A percentile compares a stretch with the other conserved stretches of the same genome.
Conservation (phyloP, 2,797 vertebrate species). For the Hephaestus fuliginosus region DNA sequence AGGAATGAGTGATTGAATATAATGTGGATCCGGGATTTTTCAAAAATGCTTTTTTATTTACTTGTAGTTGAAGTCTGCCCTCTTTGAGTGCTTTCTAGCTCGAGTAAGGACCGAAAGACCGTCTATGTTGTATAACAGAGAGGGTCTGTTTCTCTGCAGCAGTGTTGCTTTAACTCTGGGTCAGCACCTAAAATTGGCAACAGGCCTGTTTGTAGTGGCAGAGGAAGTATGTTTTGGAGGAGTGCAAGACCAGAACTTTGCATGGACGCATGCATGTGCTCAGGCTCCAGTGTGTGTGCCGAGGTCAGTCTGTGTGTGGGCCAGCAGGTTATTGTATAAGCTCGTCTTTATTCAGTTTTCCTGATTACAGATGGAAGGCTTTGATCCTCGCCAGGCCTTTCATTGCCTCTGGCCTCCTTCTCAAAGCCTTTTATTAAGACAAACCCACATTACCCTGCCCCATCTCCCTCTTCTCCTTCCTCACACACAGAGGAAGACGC, state of each 20-base stretch:
- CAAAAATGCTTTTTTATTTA: background rate
- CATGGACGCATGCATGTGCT: slow-evolving; percentile 11
- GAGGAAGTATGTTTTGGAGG: slow-evolving; percentile 18
- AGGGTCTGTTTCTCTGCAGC: slow-evolving; percentile 52
- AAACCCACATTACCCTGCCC: slow-evolving; percentile 25
- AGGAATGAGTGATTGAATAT: background rate
- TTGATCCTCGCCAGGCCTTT: slow-evolving; percentile 72
- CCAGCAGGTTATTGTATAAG: slow-evolving; percentile 60
- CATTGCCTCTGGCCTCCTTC: slow-evolving; percentile 60
- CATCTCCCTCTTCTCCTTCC: slow-evolving; percentile 3
- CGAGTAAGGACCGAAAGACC: background rate
- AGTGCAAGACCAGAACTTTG: slow-evolving; percentile 16
- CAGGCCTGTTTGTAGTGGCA: slow-evolving; percentile 57
- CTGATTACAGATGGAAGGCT: slow-evolving; percentile 73
- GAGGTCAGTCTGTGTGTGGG: slow-evolving; percentile 50
- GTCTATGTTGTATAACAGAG: slow-evolving; percentile 43
- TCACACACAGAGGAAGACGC: slow-evolving; percentile 12
- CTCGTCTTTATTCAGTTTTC: slow-evolving; percentile 59
- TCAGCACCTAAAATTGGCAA: slow-evolving; percentile 52
- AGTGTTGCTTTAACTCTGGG: slow-evolving; percentile 63
- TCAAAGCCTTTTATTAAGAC: slow-evolving; percentile 71
- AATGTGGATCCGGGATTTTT: background rate
- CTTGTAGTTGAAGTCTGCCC: background rate
- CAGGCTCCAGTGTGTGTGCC: slow-evolving; percentile 9
- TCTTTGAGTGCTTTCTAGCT: background rate